phyloP scores from a whole-genome alignment of 2,113 vertebrate species.

The Mirounga angustirostris region DNA sequence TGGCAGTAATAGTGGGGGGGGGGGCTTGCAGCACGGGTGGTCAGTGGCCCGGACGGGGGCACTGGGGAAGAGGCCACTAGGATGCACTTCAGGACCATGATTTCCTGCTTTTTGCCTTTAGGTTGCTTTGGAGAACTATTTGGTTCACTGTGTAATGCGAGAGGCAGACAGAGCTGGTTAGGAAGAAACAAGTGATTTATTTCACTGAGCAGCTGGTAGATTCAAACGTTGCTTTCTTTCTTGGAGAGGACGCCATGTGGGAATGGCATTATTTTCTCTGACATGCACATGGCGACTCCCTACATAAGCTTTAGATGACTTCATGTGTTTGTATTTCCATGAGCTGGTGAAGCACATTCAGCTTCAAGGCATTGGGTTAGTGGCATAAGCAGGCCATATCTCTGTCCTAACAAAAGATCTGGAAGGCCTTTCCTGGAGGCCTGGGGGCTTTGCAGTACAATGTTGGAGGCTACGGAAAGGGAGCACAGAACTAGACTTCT shows the following conservation, averaged over 20 bases:
- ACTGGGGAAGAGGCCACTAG: background rate
- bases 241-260: conserved; percentile 64
- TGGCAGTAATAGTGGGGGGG: background rate
- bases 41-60: conserved; percentile 6
- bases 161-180: conserved; percentile 16
- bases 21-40: background rate
- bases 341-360: conserved; percentile 15
- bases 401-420: conserved; percentile 41
- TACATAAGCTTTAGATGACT: conserved; percentile 51
- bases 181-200: conserved; percentile 58
- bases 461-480: background rate
- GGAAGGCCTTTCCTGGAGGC: background rate
- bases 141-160: conserved; percentile 20
- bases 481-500: background rate
- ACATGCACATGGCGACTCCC: conserved; percentile 20
- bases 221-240: conserved; percentile 58
- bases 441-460: background rate
- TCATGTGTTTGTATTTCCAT: conserved; percentile 34
- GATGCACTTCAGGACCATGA: conserved; percentile 39
- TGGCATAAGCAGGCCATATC: background rate
- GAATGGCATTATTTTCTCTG: conserved; percentile 67
- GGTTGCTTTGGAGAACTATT: conserved; percentile 25
- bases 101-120: background rate
- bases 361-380: conserved; percentile 38
- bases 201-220: conserved; percentile 52